phyloP scores from a whole-genome alignment of 2,888 invertebrate genomes.

The Hirtodrosophila histrioides region DNA sequence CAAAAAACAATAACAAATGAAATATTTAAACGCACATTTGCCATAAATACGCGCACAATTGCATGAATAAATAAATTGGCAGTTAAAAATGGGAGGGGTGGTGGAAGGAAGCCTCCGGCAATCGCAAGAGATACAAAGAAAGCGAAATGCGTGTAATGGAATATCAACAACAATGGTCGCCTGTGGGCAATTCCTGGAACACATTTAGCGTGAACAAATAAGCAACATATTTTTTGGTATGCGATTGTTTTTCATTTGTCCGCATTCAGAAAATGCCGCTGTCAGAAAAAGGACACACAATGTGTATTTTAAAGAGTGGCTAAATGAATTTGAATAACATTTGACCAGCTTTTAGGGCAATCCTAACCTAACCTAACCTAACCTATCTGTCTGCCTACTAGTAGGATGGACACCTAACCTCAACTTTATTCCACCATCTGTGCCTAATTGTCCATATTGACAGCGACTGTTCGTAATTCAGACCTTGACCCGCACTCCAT shows the following conservation, averaged over 20 bases:
- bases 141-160: constrained; percentile 39
- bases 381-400: constrained; percentile 9
- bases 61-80: constrained; percentile 48
- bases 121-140: constrained; percentile 15
- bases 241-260: constrained; percentile 3
- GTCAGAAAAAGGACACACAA: too few species aligned
- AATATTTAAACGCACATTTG: constrained; percentile 44
- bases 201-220: constrained; percentile 1
- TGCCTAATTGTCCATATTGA: constrained; percentile 18
- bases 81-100: constrained; percentile 5
- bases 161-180: constrained; percentile 48
- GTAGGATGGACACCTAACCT: constrained; percentile 26
- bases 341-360: too few species aligned
- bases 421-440: constrained; percentile 15
- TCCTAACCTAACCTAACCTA: too few species aligned
- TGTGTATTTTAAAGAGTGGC: too few species aligned
- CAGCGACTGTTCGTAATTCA: constrained; percentile 15
- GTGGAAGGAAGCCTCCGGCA: constrained; percentile 4
- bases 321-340: too few species aligned
- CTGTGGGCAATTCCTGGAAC: constrained; percentile 17
- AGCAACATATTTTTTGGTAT: constrained; percentile 9
- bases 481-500: constrained; percentile 10
- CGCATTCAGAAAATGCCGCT: not conserved
- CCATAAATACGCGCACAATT: constrained; percentile 45
- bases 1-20: constrained; percentile 36